A percentile compares a stretch with the other conserved stretches of the same genome.
phyloP scores from a whole-genome alignment of 2,797 vertebrate species.

The Pantherophis alleghaniensis region DNA sequence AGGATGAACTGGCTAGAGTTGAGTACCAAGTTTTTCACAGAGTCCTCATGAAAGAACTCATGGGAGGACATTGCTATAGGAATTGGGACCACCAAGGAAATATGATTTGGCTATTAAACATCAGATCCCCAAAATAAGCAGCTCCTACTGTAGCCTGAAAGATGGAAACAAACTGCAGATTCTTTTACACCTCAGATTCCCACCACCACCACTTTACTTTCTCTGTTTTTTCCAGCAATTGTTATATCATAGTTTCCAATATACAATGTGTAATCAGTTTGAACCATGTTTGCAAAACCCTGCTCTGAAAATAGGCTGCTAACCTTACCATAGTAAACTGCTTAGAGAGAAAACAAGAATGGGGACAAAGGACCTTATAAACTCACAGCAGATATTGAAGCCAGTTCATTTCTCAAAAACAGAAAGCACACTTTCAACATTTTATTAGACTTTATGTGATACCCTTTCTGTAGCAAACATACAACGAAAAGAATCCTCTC shows the following conservation, averaged over 20 bases:
- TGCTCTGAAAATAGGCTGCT: not conserved
- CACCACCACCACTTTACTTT: not conserved
- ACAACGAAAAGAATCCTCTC: constrained; percentile 5
- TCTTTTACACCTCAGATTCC: not conserved
- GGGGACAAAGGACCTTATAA: not conserved
- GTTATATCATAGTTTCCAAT: not conserved
- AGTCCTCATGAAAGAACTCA: not conserved
- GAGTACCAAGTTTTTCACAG: not conserved
- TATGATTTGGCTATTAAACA: not conserved
- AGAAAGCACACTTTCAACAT: not conserved
- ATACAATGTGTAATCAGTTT: not conserved
- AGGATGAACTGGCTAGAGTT: not conserved
- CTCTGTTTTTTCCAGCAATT: not conserved
- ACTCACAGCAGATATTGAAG: not conserved
- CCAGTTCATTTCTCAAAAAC: not conserved
- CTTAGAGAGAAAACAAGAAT: not conserved
- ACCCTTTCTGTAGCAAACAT: constrained; percentile 6
- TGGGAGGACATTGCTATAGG: not conserved
- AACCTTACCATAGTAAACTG: not conserved
- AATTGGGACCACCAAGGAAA: not conserved
- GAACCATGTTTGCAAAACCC: not conserved
- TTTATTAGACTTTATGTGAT: not conserved
- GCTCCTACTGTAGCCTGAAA: not conserved
- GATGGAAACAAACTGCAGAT: not conserved
- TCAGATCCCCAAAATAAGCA: not conserved